A percentile compares a stretch with the other conserved stretches of the same genome.
Evolutionary conservation across 2,113 vertebrate species (phyloP).

Genomic region (Ifrita kowaldi): DNA sequence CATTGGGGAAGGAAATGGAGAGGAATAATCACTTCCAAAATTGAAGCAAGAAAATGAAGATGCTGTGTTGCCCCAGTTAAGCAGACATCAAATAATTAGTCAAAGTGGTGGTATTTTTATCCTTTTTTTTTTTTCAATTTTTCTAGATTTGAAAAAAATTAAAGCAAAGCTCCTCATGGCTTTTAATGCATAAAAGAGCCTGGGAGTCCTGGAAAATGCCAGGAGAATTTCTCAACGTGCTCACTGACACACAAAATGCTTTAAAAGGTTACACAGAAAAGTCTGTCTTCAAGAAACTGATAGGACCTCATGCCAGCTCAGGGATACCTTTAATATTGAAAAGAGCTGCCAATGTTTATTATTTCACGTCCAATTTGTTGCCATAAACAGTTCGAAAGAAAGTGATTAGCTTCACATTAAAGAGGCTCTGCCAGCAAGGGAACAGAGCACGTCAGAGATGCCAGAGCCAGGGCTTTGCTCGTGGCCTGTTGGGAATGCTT

Average conservation of each 20-base stretch:
- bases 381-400: slow-evolving; percentile 35
- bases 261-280: not conserved
- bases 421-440: not conserved
- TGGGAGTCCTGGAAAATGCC: not conserved
- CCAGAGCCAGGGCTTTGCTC: not conserved
- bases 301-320: not conserved
- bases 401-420: slow-evolving; percentile 16
- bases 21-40: not conserved
- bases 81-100: not conserved
- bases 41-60: not conserved
- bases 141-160: not conserved
- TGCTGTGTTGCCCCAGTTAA: not conserved
- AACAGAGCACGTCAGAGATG: not conserved
- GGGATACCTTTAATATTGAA: not conserved
- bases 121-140: not conserved
- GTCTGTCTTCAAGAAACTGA: not conserved
- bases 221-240: not conserved
- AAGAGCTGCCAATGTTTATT: slow-evolving; percentile 17
- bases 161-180: not conserved
- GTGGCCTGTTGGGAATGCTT: not conserved
- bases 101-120: not conserved
- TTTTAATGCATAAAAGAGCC: not conserved
- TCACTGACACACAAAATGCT: not conserved
- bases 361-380: slow-evolving; percentile 22
- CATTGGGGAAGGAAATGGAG: not conserved